Evolutionary conservation across 2,888 invertebrate genomes (phyloP), one percentile per base, ranked within the genome.

Genomic region (Schizotus pectinicornis): DNA sequence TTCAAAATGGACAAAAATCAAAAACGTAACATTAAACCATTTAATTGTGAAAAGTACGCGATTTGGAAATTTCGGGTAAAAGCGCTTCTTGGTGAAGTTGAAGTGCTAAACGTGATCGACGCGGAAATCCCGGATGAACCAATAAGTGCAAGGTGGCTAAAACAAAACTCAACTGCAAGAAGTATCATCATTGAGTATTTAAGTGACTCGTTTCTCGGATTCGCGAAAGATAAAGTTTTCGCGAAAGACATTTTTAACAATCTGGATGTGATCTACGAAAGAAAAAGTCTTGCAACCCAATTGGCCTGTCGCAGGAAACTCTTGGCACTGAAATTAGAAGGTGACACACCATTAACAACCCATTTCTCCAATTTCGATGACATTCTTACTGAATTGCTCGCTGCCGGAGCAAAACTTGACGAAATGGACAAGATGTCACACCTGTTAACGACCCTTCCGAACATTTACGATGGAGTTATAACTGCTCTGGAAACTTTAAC

Each of bases 401-500:
- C 72, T 0, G 71, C 76, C 7, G 76, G 78, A 30, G 75, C 72
- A 1, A 72, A 69, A 43, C 41, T 77, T 3, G 71, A 75, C 12
- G 76, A 78, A 62, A 72, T 67, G 2, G 75, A 76, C 47, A 76
- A 75, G 61, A 62, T 77, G 2, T 63, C 74, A 0, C 73, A 77
- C 58, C 64, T 77, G n/a, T 61, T 77, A 8, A 36, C 76, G 1
- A 74, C 75, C n/a, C 51, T 77, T 30, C 76, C 77, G 5, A 7
- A 67, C n/a, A 47, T 60, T 12, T 77, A 77, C 61, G 72, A 77
- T 53, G 74, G 73, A 3, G 67, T 77, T 1, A 67, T 76, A n/a
- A 77, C 77, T 7, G 77, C 78, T 0, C 65, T 78, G 0, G 74
- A 77, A 63, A 76, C 74, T 1, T 61, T 77, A 22, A 59, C 69